phyloP scores from a whole-genome alignment of 2,113 vertebrate species.

The Phaetusa simplex region DNA sequence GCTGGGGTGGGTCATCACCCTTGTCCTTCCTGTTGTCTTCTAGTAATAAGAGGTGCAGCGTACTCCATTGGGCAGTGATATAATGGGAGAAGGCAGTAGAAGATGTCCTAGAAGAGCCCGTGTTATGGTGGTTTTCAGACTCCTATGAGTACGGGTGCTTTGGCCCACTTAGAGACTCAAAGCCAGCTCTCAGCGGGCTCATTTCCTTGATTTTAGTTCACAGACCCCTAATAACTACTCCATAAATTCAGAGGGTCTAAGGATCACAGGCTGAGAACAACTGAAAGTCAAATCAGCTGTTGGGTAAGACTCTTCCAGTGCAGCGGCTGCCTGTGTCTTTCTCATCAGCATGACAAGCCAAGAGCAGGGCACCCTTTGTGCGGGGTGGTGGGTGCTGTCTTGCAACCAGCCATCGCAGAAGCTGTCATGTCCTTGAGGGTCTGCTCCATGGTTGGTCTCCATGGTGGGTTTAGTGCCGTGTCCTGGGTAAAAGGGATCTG shows the following conservation, averaged over 20 bases:
- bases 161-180: neutral
- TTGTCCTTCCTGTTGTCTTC: neutral
- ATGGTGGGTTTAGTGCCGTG: fast-evolving
- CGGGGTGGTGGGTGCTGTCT: fast-evolving
- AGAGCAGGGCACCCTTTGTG: fast-evolving
- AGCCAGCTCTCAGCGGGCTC: neutral
- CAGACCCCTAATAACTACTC: neutral
- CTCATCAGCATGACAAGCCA: fast-evolving
- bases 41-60: neutral
- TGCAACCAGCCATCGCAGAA: neutral
- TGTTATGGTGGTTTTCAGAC: neutral
- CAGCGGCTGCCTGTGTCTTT: neutral
- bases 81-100: neutral
- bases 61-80: neutral
- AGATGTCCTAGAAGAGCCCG: neutral
- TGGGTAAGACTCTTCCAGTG: neutral
- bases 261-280: neutral
- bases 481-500: neutral
- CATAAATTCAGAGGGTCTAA: neutral
- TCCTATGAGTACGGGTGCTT: neutral
- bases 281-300: neutral
- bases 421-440: neutral
- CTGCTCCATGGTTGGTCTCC: neutral
- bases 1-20: neutral
- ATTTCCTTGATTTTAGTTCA: neutral